Evolutionary conservation across 1,140 invertebrate species (phyloP).

Genomic region (Listronotus bonariensis): DNA sequence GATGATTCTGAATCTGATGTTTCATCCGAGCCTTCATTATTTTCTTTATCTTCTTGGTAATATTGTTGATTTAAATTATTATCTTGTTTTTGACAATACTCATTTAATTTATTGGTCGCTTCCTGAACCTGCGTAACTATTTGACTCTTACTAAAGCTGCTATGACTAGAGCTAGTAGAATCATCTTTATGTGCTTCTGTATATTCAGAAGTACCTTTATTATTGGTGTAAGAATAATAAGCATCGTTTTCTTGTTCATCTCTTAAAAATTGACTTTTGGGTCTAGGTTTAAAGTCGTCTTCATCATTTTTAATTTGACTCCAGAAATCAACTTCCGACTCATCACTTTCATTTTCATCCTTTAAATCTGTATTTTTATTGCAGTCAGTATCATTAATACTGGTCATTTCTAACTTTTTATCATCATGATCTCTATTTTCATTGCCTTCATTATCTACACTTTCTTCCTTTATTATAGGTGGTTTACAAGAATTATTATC

Average conservation of each 20-base stretch:
- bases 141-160: conserved; percentile 40
- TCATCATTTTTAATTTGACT: conserved; percentile 44
- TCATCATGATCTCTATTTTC: background rate
- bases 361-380: conserved; percentile 7
- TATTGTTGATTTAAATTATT: background rate
- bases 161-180: conserved; percentile 47
- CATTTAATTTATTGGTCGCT: too few relatives aligned
- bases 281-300: conserved; percentile 25
- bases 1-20: conserved; percentile 33
- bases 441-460: background rate
- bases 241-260: conserved; percentile 2
- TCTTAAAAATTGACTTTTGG: conserved; percentile 17
- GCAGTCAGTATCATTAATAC: background rate
- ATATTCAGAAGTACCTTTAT: background rate
- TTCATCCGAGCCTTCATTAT: conserved; percentile 18
- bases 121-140: conserved; percentile 1
- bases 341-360: conserved; percentile 3
- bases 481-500: conserved; percentile 8
- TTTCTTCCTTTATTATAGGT: conserved; percentile 17
- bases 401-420: background rate
- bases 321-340: conserved; percentile 41
- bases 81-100: background rate
- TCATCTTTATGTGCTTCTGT: conserved; percentile 15
- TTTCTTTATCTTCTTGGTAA: background rate
- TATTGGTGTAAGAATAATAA: background rate